Percentiles rank a stretch among this genome's conserved stretches.
phyloP scores from a whole-genome alignment of 1,140 invertebrate species.

The Drosophila murphyi region DNA sequence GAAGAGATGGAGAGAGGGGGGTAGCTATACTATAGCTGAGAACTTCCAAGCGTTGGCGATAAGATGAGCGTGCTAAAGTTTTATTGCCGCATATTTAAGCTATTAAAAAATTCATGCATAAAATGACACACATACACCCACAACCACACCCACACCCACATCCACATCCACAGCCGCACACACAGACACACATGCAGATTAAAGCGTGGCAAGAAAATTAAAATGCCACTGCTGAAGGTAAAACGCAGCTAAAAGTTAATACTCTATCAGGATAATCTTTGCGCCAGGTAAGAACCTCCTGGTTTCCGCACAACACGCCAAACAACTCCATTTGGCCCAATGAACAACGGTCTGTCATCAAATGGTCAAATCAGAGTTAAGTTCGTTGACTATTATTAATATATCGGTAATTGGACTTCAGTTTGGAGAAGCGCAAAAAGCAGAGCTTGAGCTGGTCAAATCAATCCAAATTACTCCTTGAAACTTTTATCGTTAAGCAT shows the following conservation, averaged over 20 bases:
- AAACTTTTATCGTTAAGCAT: too few relatives aligned
- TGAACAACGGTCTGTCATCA: too few relatives aligned
- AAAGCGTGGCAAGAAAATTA: constrained; percentile 63
- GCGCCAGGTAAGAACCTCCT: neutral
- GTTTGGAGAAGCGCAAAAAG: too few relatives aligned
- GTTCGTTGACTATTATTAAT: too few relatives aligned
- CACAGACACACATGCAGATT: neutral
- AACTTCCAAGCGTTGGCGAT: constrained; percentile 71
- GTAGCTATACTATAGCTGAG: constrained; percentile 17
- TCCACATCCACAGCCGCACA: constrained; percentile 14
- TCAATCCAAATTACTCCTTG: too few relatives aligned
- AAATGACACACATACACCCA: constrained; percentile 68
- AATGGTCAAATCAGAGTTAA: too few relatives aligned
- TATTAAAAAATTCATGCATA: constrained; percentile 83
- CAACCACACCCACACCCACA: constrained; percentile 46
- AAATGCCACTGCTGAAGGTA: constrained; percentile 41
- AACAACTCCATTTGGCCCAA: too few relatives aligned
- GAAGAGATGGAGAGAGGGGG: too few relatives aligned
- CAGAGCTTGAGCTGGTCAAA: too few relatives aligned
- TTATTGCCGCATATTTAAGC: constrained; percentile 83
- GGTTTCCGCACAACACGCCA: constrained; percentile 16
- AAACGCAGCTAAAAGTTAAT: neutral
- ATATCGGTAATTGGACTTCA: too few relatives aligned
- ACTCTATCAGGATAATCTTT: neutral
- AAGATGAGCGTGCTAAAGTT: constrained; percentile 82